Percentiles rank a stretch among this genome's conserved stretches.
Conservation (phyloP, 2,113 vertebrate genomes). For the Potamarius usumacintae region DNA sequence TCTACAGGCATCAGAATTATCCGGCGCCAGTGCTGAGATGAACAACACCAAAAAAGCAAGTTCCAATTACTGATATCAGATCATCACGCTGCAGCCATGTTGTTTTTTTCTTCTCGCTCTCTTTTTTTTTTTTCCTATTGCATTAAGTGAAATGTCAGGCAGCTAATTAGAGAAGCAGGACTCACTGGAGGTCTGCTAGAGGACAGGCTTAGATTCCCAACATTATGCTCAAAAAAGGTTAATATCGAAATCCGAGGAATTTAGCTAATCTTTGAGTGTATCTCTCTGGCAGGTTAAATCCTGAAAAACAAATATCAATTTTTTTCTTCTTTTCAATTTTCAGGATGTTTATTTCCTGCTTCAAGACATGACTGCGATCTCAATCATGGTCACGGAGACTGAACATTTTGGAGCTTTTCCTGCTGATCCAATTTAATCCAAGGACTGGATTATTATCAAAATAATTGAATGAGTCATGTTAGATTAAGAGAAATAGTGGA, state of each 20-base stretch:
- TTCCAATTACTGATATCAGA: slow-evolving; percentile 54
- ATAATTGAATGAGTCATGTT: not conserved
- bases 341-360: not conserved
- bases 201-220: slow-evolving; percentile 45
- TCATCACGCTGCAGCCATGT: slow-evolving; percentile 32
- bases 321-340: not conserved
- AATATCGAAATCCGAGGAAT: slow-evolving; percentile 43
- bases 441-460: slow-evolving; percentile 4
- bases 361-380: not conserved
- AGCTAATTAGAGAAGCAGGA: slow-evolving; percentile 54
- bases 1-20: slow-evolving; percentile 33
- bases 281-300: not conserved
- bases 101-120: not conserved
- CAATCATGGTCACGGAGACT: not conserved
- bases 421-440: not conserved
- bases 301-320: not conserved
- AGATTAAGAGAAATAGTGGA: not conserved
- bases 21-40: slow-evolving; percentile 23
- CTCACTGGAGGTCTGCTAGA: slow-evolving; percentile 26
- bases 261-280: slow-evolving; percentile 32
- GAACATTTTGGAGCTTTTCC: not conserved
- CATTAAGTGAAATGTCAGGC: slow-evolving; percentile 55
- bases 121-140: slow-evolving; percentile 37
- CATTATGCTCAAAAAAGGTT: slow-evolving; percentile 49
- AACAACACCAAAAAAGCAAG: slow-evolving; percentile 33